A percentile compares a stretch with the other conserved stretches of the same genome.
phyloP scores from a whole-genome alignment of 2,888 invertebrate genomes.

The Aethes cnicana region DNA sequence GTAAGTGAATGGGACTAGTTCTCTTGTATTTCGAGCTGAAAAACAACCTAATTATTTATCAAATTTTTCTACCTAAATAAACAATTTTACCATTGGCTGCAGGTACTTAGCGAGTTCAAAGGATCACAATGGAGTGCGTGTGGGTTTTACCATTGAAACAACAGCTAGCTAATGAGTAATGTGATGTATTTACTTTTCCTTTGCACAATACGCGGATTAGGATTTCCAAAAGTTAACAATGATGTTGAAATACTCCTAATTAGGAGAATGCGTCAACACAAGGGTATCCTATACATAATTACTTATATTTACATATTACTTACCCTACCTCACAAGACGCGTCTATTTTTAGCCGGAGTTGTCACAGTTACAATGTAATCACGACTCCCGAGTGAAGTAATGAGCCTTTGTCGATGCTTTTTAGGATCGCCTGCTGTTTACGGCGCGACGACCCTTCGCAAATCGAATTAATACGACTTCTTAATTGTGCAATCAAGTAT shows the following conservation, averaged over 20 bases:
- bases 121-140: slow-evolving; percentile 6
- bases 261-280: too few species aligned
- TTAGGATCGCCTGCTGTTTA: slow-evolving; percentile 5
- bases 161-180: not conserved
- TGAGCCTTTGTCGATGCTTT: slow-evolving; percentile 18
- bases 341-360: slow-evolving; percentile 7
- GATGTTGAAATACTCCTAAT: too few species aligned
- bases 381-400: slow-evolving; percentile 10
- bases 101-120: slow-evolving; percentile 11
- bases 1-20: slow-evolving; percentile 47
- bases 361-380: slow-evolving; percentile 12
- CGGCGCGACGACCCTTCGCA: slow-evolving; percentile 7
- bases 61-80: too few species aligned
- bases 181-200: not conserved
- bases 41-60: too few species aligned
- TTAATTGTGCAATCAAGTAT: not conserved
- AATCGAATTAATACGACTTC: slow-evolving; percentile 1
- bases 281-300: too few species aligned
- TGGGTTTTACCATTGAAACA: slow-evolving; percentile 19
- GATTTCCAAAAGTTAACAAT: too few species aligned
- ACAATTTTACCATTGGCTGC: slow-evolving; percentile 5
- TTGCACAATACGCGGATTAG: not conserved
- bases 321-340: slow-evolving; percentile 6
- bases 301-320: not conserved
- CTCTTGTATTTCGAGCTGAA: too few species aligned